Evolutionary conservation across 2,797 vertebrate genomes (phyloP).

Genomic region (Arrhamphus sclerolepis): DNA sequence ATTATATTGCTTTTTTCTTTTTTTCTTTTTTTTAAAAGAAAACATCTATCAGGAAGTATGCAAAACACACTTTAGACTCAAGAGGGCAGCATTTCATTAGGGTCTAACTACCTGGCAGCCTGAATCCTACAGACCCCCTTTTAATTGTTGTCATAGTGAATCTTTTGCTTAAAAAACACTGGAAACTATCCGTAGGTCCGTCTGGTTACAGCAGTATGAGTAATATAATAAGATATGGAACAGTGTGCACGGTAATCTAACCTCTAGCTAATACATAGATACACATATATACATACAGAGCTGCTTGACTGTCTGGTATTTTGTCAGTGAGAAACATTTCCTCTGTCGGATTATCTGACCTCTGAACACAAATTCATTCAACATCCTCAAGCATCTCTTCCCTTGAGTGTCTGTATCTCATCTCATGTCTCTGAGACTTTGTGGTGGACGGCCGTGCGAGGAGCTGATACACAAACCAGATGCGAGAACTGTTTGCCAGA

Average conservation of each 20-base stretch:
- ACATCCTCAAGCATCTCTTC: slow-evolving; percentile 10
- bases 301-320: neutral
- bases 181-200: neutral
- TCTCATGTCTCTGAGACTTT: slow-evolving; percentile 39
- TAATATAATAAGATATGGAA: no score
- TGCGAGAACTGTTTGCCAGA: slow-evolving; percentile 79
- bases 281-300: no score
- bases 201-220: neutral
- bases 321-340: slow-evolving; percentile 44
- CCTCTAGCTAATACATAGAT: no score
- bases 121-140: neutral
- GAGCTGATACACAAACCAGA: slow-evolving; percentile 74
- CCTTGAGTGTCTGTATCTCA: slow-evolving; percentile 35
- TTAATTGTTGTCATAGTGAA: neutral
- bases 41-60: neutral
- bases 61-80: slow-evolving; percentile 24
- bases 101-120: neutral
- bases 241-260: no score
- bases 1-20: no score
- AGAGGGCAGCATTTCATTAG: slow-evolving; percentile 47
- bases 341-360: slow-evolving; percentile 36
- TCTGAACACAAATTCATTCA: slow-evolving; percentile 36
- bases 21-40: neutral
- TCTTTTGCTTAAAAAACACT: neutral
- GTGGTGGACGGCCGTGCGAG: slow-evolving; percentile 56